These are phyloP conservation scores for Indri indri DNA, from an alignment of 2,113 vertebrate genomes.

Conservation along the genomic window DNA sequence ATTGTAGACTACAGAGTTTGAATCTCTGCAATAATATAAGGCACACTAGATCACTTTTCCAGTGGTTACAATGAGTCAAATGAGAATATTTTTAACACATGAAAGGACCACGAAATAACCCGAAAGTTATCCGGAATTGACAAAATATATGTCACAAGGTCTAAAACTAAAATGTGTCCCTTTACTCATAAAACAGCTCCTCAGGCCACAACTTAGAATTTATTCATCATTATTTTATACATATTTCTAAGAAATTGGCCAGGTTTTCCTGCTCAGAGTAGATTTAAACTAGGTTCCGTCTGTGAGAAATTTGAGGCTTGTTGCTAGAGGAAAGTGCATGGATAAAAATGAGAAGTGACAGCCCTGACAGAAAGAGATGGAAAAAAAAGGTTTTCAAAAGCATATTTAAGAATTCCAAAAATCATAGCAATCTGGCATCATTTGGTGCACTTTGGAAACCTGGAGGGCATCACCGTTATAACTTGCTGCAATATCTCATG, in stretches of 20 bases:
- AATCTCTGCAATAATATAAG: background rate
- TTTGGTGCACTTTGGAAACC: background rate
- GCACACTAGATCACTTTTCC: background rate
- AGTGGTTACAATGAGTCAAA: background rate
- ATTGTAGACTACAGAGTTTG: background rate
- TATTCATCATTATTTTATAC: constrained; percentile 27
- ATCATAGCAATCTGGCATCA: background rate
- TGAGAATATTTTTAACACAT: background rate
- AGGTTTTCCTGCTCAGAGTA: constrained; percentile 20
- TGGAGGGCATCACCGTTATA: background rate
- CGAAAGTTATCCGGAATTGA: background rate
- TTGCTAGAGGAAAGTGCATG: constrained; percentile 20
- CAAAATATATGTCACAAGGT: background rate
- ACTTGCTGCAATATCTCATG: background rate
- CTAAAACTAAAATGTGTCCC: background rate
- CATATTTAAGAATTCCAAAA: constrained; percentile 3
- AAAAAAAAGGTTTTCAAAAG: constrained; percentile 18
- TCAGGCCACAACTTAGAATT: background rate
- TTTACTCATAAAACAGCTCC: constrained; percentile 8
- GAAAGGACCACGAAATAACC: background rate
- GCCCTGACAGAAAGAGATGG: constrained; percentile 24
- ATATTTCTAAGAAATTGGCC: constrained; percentile 17
- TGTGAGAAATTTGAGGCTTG: constrained; percentile 38
- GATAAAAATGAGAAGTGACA: constrained; percentile 52
- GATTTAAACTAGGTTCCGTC: constrained; percentile 55